A percentile compares a stretch with the other conserved stretches of the same genome.
phyloP scores from a whole-genome alignment of 2,113 vertebrate species.

The Choloepus hoffmanni region DNA sequence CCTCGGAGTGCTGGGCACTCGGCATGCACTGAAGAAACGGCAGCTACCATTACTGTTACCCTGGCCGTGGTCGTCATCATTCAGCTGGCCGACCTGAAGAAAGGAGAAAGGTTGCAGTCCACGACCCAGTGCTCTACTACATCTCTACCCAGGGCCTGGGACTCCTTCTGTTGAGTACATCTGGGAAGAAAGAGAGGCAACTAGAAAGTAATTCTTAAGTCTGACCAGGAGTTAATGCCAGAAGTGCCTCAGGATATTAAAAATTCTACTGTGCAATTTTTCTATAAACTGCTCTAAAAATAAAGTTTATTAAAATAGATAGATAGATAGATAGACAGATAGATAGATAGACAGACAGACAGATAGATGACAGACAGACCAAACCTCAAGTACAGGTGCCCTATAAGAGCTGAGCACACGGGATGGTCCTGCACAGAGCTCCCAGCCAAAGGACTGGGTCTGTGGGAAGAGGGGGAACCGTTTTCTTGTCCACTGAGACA shows the following conservation, averaged over 20 bases:
- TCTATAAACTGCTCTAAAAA: too few species aligned
- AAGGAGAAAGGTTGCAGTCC: not conserved
- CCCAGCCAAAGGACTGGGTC: not conserved
- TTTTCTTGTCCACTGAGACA: not conserved
- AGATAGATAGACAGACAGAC: too few species aligned
- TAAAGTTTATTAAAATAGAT: too few species aligned
- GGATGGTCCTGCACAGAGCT: not conserved
- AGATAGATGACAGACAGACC: too few species aligned
- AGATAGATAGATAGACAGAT: too few species aligned
- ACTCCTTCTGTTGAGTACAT: not conserved
- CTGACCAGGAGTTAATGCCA: constrained; percentile 27
- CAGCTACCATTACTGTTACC: not conserved
- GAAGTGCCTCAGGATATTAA: constrained; percentile 35
- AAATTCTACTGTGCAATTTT: not conserved
- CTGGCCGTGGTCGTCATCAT: not conserved
- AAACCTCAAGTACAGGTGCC: not conserved
- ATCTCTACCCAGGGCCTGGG: not conserved
- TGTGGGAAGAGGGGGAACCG: not conserved
- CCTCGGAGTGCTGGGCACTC: not conserved
- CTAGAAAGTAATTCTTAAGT: constrained; percentile 36
- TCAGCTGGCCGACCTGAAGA: not conserved
- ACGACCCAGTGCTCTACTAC: not conserved
- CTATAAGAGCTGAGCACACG: not conserved
- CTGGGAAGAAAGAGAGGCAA: not conserved
- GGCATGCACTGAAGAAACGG: not conserved